A percentile compares a stretch with the other conserved stretches of the same genome.
These are phyloP conservation scores for Craniophora ligustri DNA, from an alignment of 2,888 invertebrate species.

Conservation along the genomic window DNA sequence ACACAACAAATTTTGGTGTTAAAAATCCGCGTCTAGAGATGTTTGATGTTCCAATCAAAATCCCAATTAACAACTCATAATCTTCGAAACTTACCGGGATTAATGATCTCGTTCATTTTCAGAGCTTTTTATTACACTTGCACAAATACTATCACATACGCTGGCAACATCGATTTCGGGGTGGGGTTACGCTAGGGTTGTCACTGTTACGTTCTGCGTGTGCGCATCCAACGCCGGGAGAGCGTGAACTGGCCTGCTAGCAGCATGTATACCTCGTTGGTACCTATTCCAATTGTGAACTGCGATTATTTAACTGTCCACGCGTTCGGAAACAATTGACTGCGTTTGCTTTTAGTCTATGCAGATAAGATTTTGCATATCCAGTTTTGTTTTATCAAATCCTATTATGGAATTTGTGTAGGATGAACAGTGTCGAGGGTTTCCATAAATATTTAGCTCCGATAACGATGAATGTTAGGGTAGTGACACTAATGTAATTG, in stretches of 20 bases:
- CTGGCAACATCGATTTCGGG: conserved; percentile 55
- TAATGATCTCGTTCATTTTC: conserved; percentile 34
- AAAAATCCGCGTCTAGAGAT: too few species aligned
- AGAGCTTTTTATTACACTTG: conserved; percentile 45
- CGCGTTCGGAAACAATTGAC: conserved; percentile 87
- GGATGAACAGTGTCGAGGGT: conserved; percentile 4
- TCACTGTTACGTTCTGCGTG: conserved; percentile 61
- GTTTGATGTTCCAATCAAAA: neutral
- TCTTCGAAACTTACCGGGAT: conserved; percentile 40
- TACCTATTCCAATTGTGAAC: conserved; percentile 86
- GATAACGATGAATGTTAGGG: neutral
- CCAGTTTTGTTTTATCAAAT: conserved; percentile 59
- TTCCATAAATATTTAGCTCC: neutral
- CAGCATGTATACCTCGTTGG: conserved; percentile 72
- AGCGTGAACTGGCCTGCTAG: conserved; percentile 75
- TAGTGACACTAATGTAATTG: neutral
- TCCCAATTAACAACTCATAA: neutral
- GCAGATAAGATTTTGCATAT: conserved; percentile 82
- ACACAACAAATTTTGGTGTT: neutral
- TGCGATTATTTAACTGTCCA: conserved; percentile 86
- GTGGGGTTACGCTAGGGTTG: conserved; percentile 59
- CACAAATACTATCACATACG: conserved; percentile 52
- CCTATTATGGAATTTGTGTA: conserved; percentile 22
- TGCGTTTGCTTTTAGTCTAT: conserved; percentile 75
- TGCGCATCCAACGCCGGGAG: conserved; percentile 80